Evolutionary conservation across 2,113 vertebrate genomes (phyloP).

Genomic region (Callocephalon fimbriatum): DNA sequence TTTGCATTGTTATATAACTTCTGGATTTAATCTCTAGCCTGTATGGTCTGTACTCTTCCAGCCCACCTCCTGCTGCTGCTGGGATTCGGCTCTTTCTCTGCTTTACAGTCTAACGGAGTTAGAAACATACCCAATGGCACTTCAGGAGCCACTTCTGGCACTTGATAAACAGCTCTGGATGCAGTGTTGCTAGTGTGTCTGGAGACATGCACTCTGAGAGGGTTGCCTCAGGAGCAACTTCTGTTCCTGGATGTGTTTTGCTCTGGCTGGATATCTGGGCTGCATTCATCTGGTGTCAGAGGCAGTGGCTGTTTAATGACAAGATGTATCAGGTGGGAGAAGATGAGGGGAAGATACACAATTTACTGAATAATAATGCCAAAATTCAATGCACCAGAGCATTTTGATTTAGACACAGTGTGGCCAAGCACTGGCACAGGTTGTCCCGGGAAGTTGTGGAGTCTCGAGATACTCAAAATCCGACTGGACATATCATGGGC

Average conservation of each 20-base stretch:
- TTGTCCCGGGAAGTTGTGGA: background rate
- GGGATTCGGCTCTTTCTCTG: background rate
- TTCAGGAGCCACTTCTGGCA: constrained; percentile 1
- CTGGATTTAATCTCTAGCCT: background rate
- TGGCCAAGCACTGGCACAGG: background rate
- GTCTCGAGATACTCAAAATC: background rate
- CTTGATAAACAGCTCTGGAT: background rate
- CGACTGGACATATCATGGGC: background rate
- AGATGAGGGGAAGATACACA: background rate
- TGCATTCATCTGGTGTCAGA: background rate
- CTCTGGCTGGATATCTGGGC: background rate
- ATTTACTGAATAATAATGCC: constrained; percentile 42
- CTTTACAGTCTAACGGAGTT: background rate
- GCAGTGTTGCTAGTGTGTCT: background rate
- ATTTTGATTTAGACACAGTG: constrained; percentile 54
- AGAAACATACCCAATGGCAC: background rate
- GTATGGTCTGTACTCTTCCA: background rate
- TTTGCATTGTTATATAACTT: background rate
- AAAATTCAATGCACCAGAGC: constrained; percentile 10
- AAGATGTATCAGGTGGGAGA: background rate
- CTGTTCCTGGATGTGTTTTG: background rate
- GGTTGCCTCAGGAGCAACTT: background rate
- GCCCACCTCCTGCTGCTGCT: background rate
- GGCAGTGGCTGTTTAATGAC: background rate
- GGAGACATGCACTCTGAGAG: background rate